Base-by-base conservation (phyloP, 2,888 invertebrate species). In the Noctua fimbriata region DNA sequence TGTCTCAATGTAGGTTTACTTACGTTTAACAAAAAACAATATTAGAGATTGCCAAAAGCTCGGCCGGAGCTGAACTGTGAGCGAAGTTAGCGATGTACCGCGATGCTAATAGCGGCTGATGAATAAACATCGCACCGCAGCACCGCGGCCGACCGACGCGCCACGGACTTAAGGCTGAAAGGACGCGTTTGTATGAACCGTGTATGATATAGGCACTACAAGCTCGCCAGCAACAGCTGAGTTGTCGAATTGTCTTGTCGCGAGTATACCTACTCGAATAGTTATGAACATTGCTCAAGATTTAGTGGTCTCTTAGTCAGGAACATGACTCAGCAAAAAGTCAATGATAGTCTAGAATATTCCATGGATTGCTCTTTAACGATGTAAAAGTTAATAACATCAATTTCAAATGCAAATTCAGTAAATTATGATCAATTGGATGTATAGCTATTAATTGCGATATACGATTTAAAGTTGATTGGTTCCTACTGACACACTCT, bases 31-130 rank as follows among this genome's bases (percentile, higher is more conserved):
- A 21, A 80, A 65, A 52, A 5, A 24, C 36, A 52, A 55, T 36
- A 10, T 36, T 24, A 65, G 10, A 21, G 0, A 28, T 71, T 69
- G 71, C 32, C 60, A 69, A 58, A 47, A 82, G 60, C 28, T 32
- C 66, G 44, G 63, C 52, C 44, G 36, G 28, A 21, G 12, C 63
- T 58, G 32, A 21, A 7, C 44, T 69, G 44, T 44, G 47, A 41
- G n/a, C 52, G n/a, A 12, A 69, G 47, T 47, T n/a, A 21, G 63
- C 49, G 41, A 55, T 63, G 76, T 69, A 63, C 47, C 18, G 71
- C 72, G 47, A 77, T 73, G 78, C 72, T 82, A 82, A 73, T 36
- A 36, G 52, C 63, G n/a, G 16, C 58, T 49, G 67, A 77, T 82
- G 77, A 72, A 82, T 77, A 73, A 65, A 77, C 72, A 82, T 69